Conservation (phyloP, 2,888 invertebrate genomes). For the Diadegma fenestrale region DNA sequence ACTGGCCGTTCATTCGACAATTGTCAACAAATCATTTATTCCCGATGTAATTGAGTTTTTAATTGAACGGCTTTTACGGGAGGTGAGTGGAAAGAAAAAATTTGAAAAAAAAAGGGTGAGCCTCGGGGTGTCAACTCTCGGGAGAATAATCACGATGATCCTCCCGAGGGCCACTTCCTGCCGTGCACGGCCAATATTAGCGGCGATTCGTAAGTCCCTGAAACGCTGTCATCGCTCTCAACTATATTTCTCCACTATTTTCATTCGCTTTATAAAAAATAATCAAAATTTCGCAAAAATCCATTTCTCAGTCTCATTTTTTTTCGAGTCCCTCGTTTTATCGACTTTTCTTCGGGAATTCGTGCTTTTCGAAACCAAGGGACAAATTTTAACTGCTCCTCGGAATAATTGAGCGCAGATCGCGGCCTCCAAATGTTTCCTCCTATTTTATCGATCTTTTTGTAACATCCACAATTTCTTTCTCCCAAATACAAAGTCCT, state of each 20-base stretch:
- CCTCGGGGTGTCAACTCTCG: slow-evolving; percentile 40
- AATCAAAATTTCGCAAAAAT: background rate
- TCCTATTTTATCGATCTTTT: slow-evolving; percentile 14
- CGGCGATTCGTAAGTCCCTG: slow-evolving; percentile 69
- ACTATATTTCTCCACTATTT: background rate
- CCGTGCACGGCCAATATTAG: slow-evolving; percentile 67
- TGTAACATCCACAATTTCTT: background rate
- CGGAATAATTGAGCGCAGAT: background rate
- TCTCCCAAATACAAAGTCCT: background rate
- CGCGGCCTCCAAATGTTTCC: slow-evolving; percentile 6
- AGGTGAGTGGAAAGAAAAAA: slow-evolving; percentile 60
- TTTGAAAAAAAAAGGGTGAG: background rate
- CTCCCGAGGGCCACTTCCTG: slow-evolving; percentile 62
- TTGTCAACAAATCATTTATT: slow-evolving; percentile 79
- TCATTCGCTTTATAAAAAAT: background rate
- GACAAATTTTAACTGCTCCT: background rate
- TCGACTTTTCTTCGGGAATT: background rate
- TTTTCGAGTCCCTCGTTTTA: slow-evolving; percentile 5
- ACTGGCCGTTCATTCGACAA: slow-evolving; percentile 71
- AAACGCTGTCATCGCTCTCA: slow-evolving; percentile 70
- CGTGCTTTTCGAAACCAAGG: slow-evolving; percentile 9
- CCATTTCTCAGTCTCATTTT: too few species aligned
- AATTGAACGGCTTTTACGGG: slow-evolving; percentile 36
- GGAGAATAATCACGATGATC: slow-evolving; percentile 42
- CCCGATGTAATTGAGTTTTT: slow-evolving; percentile 67